Evolutionary conservation across 2,797 vertebrate genomes (phyloP), one percentile per base, ranked within the genome.

Genomic region (Vireo griseus): DNA sequence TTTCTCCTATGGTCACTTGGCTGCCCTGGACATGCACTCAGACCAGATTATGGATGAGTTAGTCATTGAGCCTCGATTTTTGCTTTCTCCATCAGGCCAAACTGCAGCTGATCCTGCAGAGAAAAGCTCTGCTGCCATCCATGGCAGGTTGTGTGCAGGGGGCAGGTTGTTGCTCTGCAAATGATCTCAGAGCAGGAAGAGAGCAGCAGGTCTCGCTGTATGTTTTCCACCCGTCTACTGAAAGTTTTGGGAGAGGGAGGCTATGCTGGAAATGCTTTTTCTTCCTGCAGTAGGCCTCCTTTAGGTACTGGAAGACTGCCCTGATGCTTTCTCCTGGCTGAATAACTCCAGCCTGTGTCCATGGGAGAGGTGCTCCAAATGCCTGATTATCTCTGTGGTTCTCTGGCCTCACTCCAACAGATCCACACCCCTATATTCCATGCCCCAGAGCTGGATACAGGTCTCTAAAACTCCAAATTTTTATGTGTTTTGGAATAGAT

Each of bases 111-210:
- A 33, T 31, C 39, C 72, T 25, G 13, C 16, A 72, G 57, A 29
- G n/a, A 66, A 72, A 31, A 85, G 5, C 16, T 6, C 13, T 37
- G 8, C 3, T 86, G 5, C 8, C 62, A 28, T 26, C 17, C 6
- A 18, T 6, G 13, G 15, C 24, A 65, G 28, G 44, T 37, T 4
- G 0, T 0, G 0, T 33, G n/a, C 52, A 31, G 47, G 20, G 7
- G 44, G 75, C 5, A 7, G 2, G 1, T 5, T 72, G 37, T 11
- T 75, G 6, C 7, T 65, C 19, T 72, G 25, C 71, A 35, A 74
- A 22, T 42, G 0, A 19, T 42, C 61, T 86, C 47, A 47, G 58
- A 68, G 48, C 4, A n/a, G 7, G 22, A 52, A 57, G 28, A 59
- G 17, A 35, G 8, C n/a, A 48, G 13, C 12, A 50, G 4, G 1